Evolutionary conservation across 2,888 invertebrate genomes (phyloP), one percentile per base, ranked within the genome.

Genomic region (Biston betularia): DNA sequence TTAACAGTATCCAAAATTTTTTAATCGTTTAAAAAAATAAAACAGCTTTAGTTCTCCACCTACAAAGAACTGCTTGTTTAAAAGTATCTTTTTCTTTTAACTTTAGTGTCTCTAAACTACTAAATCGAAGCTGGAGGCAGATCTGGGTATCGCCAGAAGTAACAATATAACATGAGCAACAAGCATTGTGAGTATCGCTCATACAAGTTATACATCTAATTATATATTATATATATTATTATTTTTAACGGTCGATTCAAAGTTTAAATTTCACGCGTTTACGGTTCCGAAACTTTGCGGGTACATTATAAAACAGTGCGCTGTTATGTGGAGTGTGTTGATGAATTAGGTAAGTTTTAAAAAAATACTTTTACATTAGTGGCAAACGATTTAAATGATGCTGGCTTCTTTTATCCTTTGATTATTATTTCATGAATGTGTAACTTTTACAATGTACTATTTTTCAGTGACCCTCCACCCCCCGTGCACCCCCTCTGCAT

Each of bases 401-500:
- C 82, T 87, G 87, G 86, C 86, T 87, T 87, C 81, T 80, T 72
- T 71, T 45, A 40, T 66, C 45, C 52, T 56, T 56, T 6, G 3
- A 12, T n/a, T 45, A 38, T 53, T 12, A 12, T 44, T 54, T 40
- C 12, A 11, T 1, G 6, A 12, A 12, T 7, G 0, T 54, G 42
- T 6, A 33, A 44, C 24, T 44, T 57, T 48, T 1, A 48, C 24
- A 9, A 15, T 57, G 46, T 57, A 24, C 46, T 44, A 45, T 55
- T 44, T 59, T 65, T 15, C 65, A 65, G 60, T 63, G 46, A 42
- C 12, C 42, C 9, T 85, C 69, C 91, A 91, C 72, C 92, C 92
- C 53, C 89, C 93, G 46, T 93, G 93, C 77, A 89, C 88, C 15
- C 92, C 92, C 4, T 78, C 85, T 6, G 83, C 92, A 38, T 89